Evolutionary conservation across 2,113 vertebrate species (phyloP), one percentile per base, ranked within the genome.

Genomic region (Neolamprologus variostigma): DNA sequence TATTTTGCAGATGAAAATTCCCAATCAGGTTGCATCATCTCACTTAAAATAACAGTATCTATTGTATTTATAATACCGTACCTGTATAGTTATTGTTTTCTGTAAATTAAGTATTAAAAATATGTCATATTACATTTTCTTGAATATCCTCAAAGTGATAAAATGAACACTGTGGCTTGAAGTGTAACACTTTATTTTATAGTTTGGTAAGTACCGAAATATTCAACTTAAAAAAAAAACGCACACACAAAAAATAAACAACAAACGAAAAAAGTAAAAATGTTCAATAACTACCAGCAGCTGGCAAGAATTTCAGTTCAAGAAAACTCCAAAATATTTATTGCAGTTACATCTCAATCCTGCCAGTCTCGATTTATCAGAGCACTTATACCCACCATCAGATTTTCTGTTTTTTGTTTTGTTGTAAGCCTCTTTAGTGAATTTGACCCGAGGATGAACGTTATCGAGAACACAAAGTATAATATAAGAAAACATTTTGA

Each of bases 181-280:
- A 45, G 8, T 45, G 5, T 40, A 40, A 42, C 63, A 23, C n/a
- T 2, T 68, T 40, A 14, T 40, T 14, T 71, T 9, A 23, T 23
- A 71, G 35, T 23, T 71, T 71, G 8, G 66, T 23, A 71, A 42
- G 35, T 71, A 14, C 0, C 0, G 0, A 40, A 13, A 21, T 40
- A 9, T 68, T 68, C 63, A 40, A 13, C n/a, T 21, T 21, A 0
- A 33, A 5, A 66, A 57, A 7, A 0, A 6, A 0, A 1, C 1
- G 4, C 1, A 10, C 1, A 33, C 51, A 54, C 8, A 7, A 1
- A 33, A 26, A 55, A 10, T 4, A 63, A 26, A 10, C 37, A 17
- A 2, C 5, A 28, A 47, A 47, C 5, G 2, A 28, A 28, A 76
- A 68, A 76, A 1, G 14, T n/a, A 26, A 73, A 37, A 26, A 76